phyloP scores from a whole-genome alignment of 2,888 invertebrate genomes.

The Nezara viridula region DNA sequence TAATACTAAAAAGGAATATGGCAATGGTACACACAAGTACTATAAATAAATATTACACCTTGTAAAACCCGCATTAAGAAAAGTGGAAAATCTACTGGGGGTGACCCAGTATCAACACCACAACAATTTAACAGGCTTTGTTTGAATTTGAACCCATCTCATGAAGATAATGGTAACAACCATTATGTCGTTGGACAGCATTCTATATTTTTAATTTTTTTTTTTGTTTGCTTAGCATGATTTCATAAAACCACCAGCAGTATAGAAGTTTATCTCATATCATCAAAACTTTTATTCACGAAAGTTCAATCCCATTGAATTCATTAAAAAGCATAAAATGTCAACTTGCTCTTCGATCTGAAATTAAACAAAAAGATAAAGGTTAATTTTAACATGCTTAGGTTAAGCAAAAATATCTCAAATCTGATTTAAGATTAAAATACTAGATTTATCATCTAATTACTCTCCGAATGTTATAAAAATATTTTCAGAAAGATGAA shows the following conservation, averaged over 20 bases:
- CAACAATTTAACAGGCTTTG: neutral
- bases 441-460: neutral
- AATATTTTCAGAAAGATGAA: no score
- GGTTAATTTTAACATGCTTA: neutral
- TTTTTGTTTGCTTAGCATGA: neutral
- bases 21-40: slow-evolving; percentile 5
- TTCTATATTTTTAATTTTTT: neutral
- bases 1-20: neutral
- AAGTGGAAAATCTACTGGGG: slow-evolving; percentile 16
- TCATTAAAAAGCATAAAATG: slow-evolving; percentile 86
- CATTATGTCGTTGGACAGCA: neutral
- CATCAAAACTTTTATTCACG: slow-evolving; percentile 67
- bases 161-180: neutral
- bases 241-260: neutral
- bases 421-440: neutral
- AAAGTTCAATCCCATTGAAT: slow-evolving; percentile 79
- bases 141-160: neutral
- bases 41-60: slow-evolving; percentile 17
- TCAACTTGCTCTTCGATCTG: slow-evolving; percentile 95
- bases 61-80: slow-evolving; percentile 34
- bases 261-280: neutral
- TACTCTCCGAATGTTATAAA: no score
- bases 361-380: slow-evolving; percentile 69
- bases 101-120: slow-evolving; percentile 9
- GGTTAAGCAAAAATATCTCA: neutral